Evolutionary conservation across 1,140 invertebrate species (phyloP).

Genomic region (Listronotus bonariensis): DNA sequence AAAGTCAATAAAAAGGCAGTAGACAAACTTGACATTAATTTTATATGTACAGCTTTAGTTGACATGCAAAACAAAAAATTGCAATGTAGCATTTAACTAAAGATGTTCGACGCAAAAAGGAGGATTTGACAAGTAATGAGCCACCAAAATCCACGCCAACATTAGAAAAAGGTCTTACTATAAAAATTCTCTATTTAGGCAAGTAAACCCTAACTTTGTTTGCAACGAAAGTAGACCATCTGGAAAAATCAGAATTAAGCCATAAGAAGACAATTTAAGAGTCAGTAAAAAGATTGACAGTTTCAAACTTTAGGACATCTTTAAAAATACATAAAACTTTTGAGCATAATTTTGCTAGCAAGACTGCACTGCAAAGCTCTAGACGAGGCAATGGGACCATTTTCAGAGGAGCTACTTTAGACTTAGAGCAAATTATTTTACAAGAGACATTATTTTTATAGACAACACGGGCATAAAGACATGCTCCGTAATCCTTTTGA

Average conservation of each 20-base stretch:
- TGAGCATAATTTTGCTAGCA: slow-evolving; percentile 20
- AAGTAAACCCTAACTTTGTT: slow-evolving; percentile 49
- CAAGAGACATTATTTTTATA: too few relatives aligned
- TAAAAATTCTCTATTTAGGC: slow-evolving; percentile 15
- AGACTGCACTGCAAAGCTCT: slow-evolving; percentile 18
- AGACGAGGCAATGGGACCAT: too few relatives aligned
- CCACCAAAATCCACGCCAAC: slow-evolving; percentile 34
- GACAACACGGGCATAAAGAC: slow-evolving; percentile 47
- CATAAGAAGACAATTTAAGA: slow-evolving; percentile 54
- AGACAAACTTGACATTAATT: slow-evolving; percentile 50
- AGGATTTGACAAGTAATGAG: slow-evolving; percentile 23
- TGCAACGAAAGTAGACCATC: slow-evolving; percentile 52
- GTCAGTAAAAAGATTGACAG: slow-evolving; percentile 53
- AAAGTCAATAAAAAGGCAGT: slow-evolving; percentile 54
- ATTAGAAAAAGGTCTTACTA: slow-evolving; percentile 14
- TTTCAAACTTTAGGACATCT: slow-evolving; percentile 32
- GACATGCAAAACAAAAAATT: slow-evolving; percentile 54
- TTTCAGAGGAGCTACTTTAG: too few relatives aligned
- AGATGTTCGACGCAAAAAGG: slow-evolving; percentile 11
- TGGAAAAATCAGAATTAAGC: slow-evolving; percentile 47
- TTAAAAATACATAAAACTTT: slow-evolving; percentile 29
- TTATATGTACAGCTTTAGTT: slow-evolving; percentile 56
- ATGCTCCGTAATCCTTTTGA: slow-evolving; percentile 47
- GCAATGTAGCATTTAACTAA: slow-evolving; percentile 51
- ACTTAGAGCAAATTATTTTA: slow-evolving; percentile 6